Base-by-base conservation (phyloP, 2,888 invertebrate genomes). In the Caenorhabditis plicata region DNA sequence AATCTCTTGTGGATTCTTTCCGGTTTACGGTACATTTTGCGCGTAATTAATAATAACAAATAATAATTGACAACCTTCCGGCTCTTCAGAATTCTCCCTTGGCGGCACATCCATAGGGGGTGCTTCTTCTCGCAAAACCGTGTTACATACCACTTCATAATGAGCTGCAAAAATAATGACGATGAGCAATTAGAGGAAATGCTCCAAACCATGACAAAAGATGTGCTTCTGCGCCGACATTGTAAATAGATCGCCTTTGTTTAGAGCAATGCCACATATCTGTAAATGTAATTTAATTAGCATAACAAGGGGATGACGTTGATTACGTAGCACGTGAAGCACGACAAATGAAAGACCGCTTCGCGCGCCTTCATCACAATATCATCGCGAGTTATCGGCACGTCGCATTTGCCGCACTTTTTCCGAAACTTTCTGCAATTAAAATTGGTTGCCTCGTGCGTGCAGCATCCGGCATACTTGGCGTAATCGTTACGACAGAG, bases 201-300 rank as follows among this genome's bases (percentile, higher is more conserved):
- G n/a, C 13, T 7, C 33, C 50, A 46, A 36, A 75, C 69, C 49
- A 44, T 73, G 72, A 57, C 78, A 79, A 39, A 65, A 68, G 2
- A 78, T 54, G 22, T 62, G 61, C 4, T 70, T 70, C 44, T 89
- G 88, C 68, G 89, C 89, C 62, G 89, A 86, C 87, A 92, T 89
- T 26, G 92, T 92, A 82, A 92, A 93, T 74, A 90, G 89, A 80
- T 93, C 92, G 20, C 92, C 92, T 78, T 91, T 90, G 58, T 89
- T 88, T 62, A 93, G 85, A 45, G 88, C 87, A 32, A 87, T 86
- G 42, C 89, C 88, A 82, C 93, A 92, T 33, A 90, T 88, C 67
- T 67, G 45, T 31, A 52, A 46, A 38, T 20, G 1, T 25, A 15
- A 17, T 1, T 46, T 35, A 2, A 11, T n/a, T 19, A 15, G 19